phyloP scores from a whole-genome alignment of 2,888 invertebrate genomes.

The Drosophila borealis region DNA sequence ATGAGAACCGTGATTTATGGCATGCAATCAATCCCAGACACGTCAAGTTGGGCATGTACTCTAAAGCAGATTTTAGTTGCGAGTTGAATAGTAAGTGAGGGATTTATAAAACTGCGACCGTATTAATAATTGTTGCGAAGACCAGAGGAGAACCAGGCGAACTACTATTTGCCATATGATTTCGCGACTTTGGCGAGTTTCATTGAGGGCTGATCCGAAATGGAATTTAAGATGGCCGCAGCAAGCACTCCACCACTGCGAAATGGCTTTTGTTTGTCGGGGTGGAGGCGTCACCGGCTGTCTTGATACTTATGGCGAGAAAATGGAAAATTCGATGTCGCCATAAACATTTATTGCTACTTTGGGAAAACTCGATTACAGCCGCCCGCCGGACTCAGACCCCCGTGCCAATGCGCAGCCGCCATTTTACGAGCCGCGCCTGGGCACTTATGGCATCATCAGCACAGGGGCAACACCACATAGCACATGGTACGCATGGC shows the following conservation, averaged over 20 bases:
- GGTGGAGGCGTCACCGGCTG: slow-evolving; percentile 69
- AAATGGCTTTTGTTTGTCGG: slow-evolving; percentile 23
- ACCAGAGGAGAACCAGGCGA: background rate
- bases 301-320: slow-evolving; percentile 74
- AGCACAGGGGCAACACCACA: slow-evolving; percentile 23
- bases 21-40: slow-evolving; percentile 31
- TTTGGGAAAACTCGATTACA: slow-evolving; percentile 76
- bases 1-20: slow-evolving; percentile 60
- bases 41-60: background rate
- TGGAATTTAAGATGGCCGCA: slow-evolving; percentile 65
- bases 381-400: slow-evolving; percentile 5
- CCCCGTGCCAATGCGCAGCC: slow-evolving; percentile 54
- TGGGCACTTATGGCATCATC: slow-evolving; percentile 74
- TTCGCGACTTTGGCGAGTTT: slow-evolving; percentile 9
- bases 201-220: slow-evolving; percentile 34
- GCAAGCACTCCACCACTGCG: slow-evolving; percentile 29
- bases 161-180: slow-evolving; percentile 39
- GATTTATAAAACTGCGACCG: background rate
- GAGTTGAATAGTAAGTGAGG: background rate
- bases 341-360: slow-evolving; percentile 80
- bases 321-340: slow-evolving; percentile 82
- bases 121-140: background rate
- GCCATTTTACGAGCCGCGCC: slow-evolving; percentile 77
- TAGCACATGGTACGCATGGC: slow-evolving; percentile 10
- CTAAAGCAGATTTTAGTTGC: background rate